Conservation (phyloP, 2,113 vertebrate genomes). For the Nyctereutes procyonoides region DNA sequence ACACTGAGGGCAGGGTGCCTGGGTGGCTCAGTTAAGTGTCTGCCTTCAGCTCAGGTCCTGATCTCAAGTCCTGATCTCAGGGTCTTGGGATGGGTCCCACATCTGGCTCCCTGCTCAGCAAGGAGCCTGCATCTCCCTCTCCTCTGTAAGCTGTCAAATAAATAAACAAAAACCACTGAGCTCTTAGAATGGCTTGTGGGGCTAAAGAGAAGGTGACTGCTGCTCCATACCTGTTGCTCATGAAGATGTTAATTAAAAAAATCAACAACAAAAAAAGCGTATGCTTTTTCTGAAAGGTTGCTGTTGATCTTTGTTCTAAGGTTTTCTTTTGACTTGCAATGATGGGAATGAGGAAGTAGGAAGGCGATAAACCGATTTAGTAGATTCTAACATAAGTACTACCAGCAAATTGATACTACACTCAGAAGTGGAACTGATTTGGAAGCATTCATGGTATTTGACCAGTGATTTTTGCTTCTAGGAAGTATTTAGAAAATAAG, state of each 20-base stretch:
- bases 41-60: no score
- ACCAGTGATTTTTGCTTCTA: neutral
- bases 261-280: neutral
- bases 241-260: neutral
- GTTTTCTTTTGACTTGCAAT: conserved; percentile 49
- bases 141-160: no score
- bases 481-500: conserved; percentile 11
- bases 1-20: no score
- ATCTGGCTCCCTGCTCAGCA: no score
- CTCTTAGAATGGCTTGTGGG: neutral
- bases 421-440: neutral
- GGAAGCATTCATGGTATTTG: neutral
- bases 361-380: neutral
- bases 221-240: neutral
- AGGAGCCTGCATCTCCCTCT: no score
- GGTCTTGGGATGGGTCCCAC: no score
- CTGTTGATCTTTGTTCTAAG: conserved; percentile 19
- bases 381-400: neutral
- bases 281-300: neutral
- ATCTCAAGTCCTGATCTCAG: no score
- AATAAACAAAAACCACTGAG: neutral
- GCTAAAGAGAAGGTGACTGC: neutral
- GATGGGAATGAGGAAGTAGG: conserved; percentile 16
- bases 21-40: no score
- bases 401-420: neutral